These are phyloP conservation scores for Upupa epops DNA, from an alignment of 2,113 vertebrate genomes.

Conservation along the genomic window DNA sequence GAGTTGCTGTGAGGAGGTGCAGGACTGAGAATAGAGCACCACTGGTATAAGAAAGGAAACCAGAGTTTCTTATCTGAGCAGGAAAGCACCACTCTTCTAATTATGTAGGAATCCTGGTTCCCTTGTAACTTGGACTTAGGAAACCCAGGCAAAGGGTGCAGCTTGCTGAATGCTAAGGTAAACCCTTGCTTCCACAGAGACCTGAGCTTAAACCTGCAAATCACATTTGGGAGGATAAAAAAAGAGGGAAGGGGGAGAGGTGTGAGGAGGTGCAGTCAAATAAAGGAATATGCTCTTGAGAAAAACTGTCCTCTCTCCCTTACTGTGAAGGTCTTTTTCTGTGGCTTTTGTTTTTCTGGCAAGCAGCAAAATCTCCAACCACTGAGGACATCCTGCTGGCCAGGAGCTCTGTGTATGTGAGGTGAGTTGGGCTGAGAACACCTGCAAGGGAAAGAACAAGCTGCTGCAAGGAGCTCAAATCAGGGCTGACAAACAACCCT, in stretches of 20 bases:
- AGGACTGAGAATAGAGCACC: not conserved
- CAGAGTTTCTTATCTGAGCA: not conserved
- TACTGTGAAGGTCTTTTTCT: not conserved
- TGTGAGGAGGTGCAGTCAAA: not conserved
- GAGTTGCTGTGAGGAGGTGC: not conserved
- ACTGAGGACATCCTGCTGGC: no score
- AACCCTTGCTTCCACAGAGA: not conserved
- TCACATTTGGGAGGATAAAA: no score
- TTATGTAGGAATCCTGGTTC: not conserved
- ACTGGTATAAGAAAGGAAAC: not conserved
- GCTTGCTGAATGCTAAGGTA: not conserved
- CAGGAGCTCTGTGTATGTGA: fast-evolving
- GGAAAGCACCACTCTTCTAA: not conserved
- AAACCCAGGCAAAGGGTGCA: not conserved
- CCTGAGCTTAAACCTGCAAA: not conserved
- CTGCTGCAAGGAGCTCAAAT: not conserved
- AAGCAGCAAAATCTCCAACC: not conserved
- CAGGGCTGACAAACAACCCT: not conserved
- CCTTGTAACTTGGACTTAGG: not conserved
- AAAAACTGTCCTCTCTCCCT: not conserved
- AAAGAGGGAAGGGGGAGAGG: not conserved
- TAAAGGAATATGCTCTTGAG: not conserved
- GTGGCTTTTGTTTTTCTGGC: not conserved
- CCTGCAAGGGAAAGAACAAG: not conserved
- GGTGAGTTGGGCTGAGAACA: not conserved